Percentiles rank a stretch among this genome's conserved stretches.
Evolutionary conservation across 2,113 vertebrate genomes (phyloP).

Genomic region (Bostrychus sinensis): DNA sequence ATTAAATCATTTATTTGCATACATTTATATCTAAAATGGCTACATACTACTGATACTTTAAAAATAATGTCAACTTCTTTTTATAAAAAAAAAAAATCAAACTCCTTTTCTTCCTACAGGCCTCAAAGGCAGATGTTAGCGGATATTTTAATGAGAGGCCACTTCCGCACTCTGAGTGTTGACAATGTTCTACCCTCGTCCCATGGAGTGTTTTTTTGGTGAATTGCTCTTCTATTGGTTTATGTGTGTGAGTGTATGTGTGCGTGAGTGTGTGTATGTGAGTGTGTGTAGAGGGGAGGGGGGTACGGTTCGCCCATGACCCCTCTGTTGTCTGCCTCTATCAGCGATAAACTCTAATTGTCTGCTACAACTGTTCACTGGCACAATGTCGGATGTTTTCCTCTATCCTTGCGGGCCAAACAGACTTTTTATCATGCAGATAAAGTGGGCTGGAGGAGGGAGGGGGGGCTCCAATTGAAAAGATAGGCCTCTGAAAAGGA

Average conservation of each 20-base stretch:
- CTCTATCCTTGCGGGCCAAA: slow-evolving; percentile 77
- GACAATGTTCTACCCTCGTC: slow-evolving; percentile 75
- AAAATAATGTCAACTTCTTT: no score
- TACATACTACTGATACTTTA: no score
- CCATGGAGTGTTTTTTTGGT: slow-evolving; percentile 64
- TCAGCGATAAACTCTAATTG: slow-evolving; percentile 86
- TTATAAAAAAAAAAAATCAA: no score
- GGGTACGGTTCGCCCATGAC: slow-evolving; percentile 74
- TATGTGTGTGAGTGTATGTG: no score
- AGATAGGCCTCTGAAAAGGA: slow-evolving; percentile 81
- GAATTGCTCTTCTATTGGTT: slow-evolving; percentile 72
- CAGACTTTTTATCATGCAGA: slow-evolving; percentile 85
- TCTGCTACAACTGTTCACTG: slow-evolving; percentile 83
- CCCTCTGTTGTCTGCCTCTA: slow-evolving; percentile 83
- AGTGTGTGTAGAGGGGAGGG: no score
- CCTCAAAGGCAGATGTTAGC: slow-evolving; percentile 63
- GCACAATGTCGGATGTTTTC: slow-evolving; percentile 82
- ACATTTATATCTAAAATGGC: no score
- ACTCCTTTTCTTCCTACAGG: slow-evolving; percentile 18
- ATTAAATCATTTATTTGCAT: no score
- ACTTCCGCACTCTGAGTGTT: slow-evolving; percentile 80
- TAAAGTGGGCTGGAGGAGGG: slow-evolving; percentile 61
- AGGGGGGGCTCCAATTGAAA: slow-evolving; percentile 59
- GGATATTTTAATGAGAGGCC: slow-evolving; percentile 78
- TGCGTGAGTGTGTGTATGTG: no score